Evolutionary conservation across 2,888 invertebrate genomes (phyloP).

Genomic region (Epirrhoe tristata): DNA sequence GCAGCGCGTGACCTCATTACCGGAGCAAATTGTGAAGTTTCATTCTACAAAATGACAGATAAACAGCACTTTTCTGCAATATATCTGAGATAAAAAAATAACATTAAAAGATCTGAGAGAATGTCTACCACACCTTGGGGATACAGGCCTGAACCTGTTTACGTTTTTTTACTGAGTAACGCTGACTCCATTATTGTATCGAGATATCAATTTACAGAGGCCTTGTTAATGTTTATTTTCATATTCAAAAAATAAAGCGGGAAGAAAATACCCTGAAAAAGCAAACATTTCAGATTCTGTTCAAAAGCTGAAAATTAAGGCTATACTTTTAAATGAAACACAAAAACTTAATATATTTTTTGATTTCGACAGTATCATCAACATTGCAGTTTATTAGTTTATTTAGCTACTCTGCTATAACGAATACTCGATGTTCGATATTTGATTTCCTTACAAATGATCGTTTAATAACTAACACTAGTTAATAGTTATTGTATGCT

Average conservation of each 20-base stretch:
- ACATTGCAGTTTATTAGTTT: no score
- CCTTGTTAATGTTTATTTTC: background rate
- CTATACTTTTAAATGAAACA: background rate
- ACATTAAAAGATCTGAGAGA: no score
- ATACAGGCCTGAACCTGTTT: no score
- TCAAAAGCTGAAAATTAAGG: background rate
- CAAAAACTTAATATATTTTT: background rate
- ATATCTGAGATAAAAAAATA: no score
- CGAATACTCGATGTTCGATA: background rate
- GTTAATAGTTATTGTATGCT: background rate
- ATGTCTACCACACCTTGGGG: no score
- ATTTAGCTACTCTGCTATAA: background rate
- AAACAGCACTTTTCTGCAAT: background rate
- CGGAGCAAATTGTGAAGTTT: slow-evolving; percentile 23
- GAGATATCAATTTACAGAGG: background rate
- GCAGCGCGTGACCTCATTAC: slow-evolving; percentile 34
- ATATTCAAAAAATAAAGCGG: background rate
- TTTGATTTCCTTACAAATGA: background rate
- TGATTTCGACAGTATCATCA: background rate
- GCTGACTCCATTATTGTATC: background rate
- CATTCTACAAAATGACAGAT: slow-evolving; percentile 17
- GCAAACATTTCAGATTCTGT: no score
- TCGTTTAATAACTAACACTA: background rate
- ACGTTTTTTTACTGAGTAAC: no score
- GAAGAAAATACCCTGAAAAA: background rate